Percentiles rank a stretch among this genome's conserved stretches.
These are phyloP conservation scores for Nemurella pictetii DNA, from an alignment of 2,888 invertebrate genomes.

Conservation along the genomic window DNA sequence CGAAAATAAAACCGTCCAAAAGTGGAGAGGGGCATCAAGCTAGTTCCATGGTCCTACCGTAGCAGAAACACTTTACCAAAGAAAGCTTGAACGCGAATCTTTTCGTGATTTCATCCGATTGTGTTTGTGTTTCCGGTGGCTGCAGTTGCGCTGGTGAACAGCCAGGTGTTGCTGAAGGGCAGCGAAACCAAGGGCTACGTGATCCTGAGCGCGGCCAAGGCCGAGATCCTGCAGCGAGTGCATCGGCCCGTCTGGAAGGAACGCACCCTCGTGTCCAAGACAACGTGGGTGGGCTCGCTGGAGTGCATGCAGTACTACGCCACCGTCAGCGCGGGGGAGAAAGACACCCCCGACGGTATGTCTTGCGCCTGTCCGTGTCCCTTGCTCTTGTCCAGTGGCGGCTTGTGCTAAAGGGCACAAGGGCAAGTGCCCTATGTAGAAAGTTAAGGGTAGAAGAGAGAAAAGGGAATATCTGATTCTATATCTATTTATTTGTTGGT, in stretches of 20 bases:
- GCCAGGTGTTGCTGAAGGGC: conserved; percentile 92
- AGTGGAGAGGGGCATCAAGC: no score
- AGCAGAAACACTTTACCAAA: no score
- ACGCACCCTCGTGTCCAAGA: conserved; percentile 85
- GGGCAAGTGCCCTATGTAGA: no score
- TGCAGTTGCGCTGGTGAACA: conserved; percentile 85
- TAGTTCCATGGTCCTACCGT: no score
- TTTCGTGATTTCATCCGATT: background rate
- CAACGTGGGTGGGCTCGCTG: conserved; percentile 92
- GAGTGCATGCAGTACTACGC: conserved; percentile 99
- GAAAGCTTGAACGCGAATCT: no score
- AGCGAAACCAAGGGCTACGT: conserved; percentile 97
- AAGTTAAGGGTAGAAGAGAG: no score
- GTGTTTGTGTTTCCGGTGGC: conserved; percentile 30
- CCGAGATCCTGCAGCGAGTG: conserved; percentile 87
- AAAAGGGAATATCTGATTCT: no score
- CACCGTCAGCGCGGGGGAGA: conserved; percentile 84
- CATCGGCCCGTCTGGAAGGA: conserved; percentile 90
- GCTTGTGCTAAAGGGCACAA: no score
- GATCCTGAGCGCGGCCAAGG: conserved; percentile 93
- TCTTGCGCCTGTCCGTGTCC: no score
- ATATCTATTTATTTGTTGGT: no score
- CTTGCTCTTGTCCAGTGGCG: no score
- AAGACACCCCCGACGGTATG: conserved; percentile 64
- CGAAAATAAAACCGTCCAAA: no score